Conservation (phyloP, 2,113 vertebrate genomes). For the Fregetta grallaria region DNA sequence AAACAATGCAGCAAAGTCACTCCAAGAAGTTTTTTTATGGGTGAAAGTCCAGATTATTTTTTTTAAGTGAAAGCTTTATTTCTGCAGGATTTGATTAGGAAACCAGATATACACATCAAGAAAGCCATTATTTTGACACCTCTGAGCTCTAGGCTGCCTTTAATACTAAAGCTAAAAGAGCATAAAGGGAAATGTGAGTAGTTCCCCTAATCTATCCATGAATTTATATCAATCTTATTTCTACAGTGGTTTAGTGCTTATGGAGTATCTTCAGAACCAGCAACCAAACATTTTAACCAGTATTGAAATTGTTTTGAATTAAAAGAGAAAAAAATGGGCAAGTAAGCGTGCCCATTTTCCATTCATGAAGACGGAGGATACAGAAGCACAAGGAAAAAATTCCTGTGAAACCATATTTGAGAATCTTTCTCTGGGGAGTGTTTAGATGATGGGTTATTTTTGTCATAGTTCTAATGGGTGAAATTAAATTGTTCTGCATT, state of each 20-base stretch:
- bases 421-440: not conserved
- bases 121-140: not conserved
- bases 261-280: not conserved
- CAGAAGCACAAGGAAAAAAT: not conserved
- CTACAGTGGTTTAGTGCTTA: not conserved
- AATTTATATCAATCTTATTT: not conserved
- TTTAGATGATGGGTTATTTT: constrained; percentile 50
- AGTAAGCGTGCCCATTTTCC: not conserved
- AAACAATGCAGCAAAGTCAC: not conserved
- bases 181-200: not conserved
- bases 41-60: not conserved
- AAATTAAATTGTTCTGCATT: not conserved
- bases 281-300: not conserved
- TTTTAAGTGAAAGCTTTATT: not conserved
- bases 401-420: constrained; percentile 26
- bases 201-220: not conserved
- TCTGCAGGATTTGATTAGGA: not conserved
- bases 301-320: not conserved
- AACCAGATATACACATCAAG: not conserved
- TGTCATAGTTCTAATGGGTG: not conserved
- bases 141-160: not conserved
- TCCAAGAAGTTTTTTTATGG: not conserved
- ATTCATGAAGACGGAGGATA: not conserved
- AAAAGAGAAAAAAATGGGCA: not conserved
- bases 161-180: not conserved